A percentile compares a stretch with the other conserved stretches of the same genome.
phyloP scores from a whole-genome alignment of 2,797 vertebrate species.

The Myotis myotis region DNA sequence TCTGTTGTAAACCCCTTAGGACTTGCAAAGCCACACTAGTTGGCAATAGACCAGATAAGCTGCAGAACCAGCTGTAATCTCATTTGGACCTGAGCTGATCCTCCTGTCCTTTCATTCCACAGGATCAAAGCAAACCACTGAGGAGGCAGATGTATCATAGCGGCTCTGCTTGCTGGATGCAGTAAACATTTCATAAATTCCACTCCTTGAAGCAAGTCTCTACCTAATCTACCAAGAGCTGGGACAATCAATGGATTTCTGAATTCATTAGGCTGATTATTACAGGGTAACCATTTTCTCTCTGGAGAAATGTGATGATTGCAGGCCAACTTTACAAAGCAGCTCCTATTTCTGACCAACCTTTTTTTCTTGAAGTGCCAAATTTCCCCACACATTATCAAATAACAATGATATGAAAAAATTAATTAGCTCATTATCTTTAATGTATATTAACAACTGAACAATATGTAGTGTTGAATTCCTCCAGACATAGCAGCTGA shows the following conservation, averaged over 20 bases:
- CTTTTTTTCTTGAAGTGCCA: conserved; percentile 63
- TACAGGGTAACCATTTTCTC: conserved; percentile 81
- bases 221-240: conserved; percentile 96
- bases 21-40: conserved; percentile 94
- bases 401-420: conserved; percentile 76
- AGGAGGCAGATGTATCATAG: conserved; percentile 89
- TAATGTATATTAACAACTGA: conserved; percentile 65
- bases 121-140: conserved; percentile 92
- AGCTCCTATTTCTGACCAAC: conserved; percentile 68
- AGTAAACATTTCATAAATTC: conserved; percentile 89
- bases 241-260: conserved; percentile 97
- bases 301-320: conserved; percentile 72
- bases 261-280: conserved; percentile 98
- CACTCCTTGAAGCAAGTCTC: conserved; percentile 95
- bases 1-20: conserved; percentile 92
- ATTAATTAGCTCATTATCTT: conserved; percentile 59
- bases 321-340: conserved; percentile 75
- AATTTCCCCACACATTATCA: conserved; percentile 51
- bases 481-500: conserved; percentile 52
- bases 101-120: conserved; percentile 94
- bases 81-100: conserved; percentile 99
- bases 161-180: conserved; percentile 84
- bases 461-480: conserved; percentile 61
- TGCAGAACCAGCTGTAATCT: conserved; percentile 99
- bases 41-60: conserved; percentile 99